Evolutionary conservation across 2,113 vertebrate genomes (phyloP).

Genomic region (Equus quagga): DNA sequence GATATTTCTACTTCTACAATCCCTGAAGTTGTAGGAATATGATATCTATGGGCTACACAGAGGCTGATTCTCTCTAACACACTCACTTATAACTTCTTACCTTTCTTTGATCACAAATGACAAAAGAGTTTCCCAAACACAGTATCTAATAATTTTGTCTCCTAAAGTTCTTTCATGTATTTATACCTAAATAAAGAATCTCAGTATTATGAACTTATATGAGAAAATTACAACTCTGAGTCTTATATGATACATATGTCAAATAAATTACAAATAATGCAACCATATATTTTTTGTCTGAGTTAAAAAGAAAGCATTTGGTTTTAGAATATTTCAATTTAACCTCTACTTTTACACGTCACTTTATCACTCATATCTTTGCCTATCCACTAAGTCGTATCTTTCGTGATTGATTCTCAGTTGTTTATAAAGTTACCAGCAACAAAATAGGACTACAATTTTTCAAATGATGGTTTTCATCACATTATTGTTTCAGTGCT

Average conservation of each 20-base stretch:
- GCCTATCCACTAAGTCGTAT: not conserved
- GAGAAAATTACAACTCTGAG: not conserved
- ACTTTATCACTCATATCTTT: not conserved
- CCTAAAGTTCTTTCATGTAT: not conserved
- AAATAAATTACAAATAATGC: not conserved
- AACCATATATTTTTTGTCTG: not conserved
- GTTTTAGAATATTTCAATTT: not conserved
- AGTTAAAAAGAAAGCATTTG: not conserved
- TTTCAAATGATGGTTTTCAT: slow-evolving; percentile 25
- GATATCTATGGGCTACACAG: not conserved
- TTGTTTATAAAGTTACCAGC: not conserved
- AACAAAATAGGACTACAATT: not conserved
- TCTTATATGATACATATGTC: not conserved
- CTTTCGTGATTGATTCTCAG: not conserved
- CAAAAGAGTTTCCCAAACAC: not conserved
- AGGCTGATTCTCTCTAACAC: not conserved
- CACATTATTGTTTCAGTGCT: not conserved
- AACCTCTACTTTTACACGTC: not conserved
- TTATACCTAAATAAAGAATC: not conserved
- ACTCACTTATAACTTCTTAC: not conserved
- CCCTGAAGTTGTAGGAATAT: not conserved
- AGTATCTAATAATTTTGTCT: not conserved
- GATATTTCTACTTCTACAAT: not conserved
- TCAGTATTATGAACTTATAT: not conserved
- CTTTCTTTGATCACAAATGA: not conserved